Evolutionary conservation across 2,113 vertebrate genomes (phyloP).

Genomic region (Neomonachus schauinslandi): DNA sequence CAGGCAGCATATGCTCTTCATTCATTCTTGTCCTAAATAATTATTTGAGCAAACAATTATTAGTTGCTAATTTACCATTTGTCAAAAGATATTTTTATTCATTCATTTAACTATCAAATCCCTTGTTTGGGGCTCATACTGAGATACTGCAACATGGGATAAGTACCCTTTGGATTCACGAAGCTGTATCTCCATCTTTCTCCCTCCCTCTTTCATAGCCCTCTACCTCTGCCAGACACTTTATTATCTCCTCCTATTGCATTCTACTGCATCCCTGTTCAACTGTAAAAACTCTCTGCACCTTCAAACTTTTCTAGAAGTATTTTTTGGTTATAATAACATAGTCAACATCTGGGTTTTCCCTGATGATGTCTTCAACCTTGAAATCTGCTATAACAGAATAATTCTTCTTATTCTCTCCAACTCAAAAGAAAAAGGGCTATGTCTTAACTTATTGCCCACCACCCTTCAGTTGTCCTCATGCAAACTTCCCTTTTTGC

Average conservation of each 20-base stretch:
- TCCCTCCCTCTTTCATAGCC: background rate
- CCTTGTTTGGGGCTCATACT: slow-evolving; percentile 34
- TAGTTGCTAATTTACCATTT: slow-evolving; percentile 73
- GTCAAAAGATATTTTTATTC: slow-evolving; percentile 72
- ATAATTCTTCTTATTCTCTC: background rate
- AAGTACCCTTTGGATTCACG: background rate
- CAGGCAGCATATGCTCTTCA: slow-evolving; percentile 71
- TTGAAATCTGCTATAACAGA: background rate
- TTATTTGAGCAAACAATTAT: slow-evolving; percentile 55
- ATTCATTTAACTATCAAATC: slow-evolving; percentile 70
- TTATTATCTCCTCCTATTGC: background rate
- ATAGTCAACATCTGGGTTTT: background rate
- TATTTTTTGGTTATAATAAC: background rate
- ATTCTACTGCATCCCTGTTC: background rate
- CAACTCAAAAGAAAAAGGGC: background rate
- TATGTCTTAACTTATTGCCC: background rate
- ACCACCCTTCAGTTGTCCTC: background rate
- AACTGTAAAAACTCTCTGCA: background rate
- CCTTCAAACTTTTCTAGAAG: background rate
- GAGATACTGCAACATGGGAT: background rate
- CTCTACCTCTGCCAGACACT: background rate
- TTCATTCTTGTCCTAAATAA: slow-evolving; percentile 66
- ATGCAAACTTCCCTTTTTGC: background rate
- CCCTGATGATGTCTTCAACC: background rate
- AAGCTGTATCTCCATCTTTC: background rate